Base-by-base conservation (phyloP, 2,888 invertebrate genomes). In the Patella caerulea region DNA sequence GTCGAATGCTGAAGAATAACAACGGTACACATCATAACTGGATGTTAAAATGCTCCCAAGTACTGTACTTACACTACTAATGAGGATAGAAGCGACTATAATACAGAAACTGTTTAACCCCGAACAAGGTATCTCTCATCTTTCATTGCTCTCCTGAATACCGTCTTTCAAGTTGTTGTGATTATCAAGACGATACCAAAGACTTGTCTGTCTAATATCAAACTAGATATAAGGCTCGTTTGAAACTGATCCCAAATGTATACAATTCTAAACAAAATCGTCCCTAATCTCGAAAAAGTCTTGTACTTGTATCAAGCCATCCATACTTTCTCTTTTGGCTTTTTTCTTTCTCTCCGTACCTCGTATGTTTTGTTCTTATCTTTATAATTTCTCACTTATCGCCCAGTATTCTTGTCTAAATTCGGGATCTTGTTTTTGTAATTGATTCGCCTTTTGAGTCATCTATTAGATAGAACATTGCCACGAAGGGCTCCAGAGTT, bases 201-300 rank as follows among this genome's bases (percentile, higher is more conserved):
- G 24, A 7, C 19, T 71, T 65, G 76, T 69, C 76, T 76, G 76
- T 73, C 24, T 59, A 53, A 24, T 69, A 59, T 73, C 76, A 76
- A 69, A 65, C 45, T 45, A 45, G 45, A 45, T 45, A 45, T 45
- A 45, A 45, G 45, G 24, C 65, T 65, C 65, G 65, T 65, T 65
- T 65, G 65, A 65, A 65, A 65, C 65, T 65, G 65, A 65, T 65
- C 24, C 65, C 12, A 65, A 65, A 65, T 19, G 65, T 65, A 65
- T 65, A 65, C 65, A 65, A 65, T 65, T 65, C 24, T 65, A 65
- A 65, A 65, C 65, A 65, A 65, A 65, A 65, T 65, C 45, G 7
- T 45, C 45, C 45, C 45, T 45, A 45, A 45, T 45, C 45, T 45
- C 45, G 45, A 45, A 45, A 45, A 45, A 45, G 45, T 45, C 45